Conservation (phyloP, 2,113 vertebrate species). For the Bothrops jararaca region DNA sequence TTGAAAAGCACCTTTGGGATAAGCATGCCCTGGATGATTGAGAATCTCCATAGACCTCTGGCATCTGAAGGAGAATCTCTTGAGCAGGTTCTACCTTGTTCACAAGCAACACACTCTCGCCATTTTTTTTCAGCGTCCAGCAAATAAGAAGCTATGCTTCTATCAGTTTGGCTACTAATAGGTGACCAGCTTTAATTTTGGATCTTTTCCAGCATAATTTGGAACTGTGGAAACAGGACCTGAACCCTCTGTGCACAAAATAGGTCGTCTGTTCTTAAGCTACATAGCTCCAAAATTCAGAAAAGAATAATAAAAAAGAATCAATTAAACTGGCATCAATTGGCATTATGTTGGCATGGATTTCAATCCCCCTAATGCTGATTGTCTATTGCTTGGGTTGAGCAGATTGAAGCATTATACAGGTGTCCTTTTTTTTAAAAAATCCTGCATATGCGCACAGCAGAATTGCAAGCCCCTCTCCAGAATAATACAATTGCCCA, state of each 20-base stretch:
- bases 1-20: too few relatives aligned
- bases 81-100: not conserved
- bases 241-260: not conserved
- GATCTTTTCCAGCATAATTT: not conserved
- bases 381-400: not conserved
- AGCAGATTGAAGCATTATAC: constrained; percentile 1
- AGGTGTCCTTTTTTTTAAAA: constrained; percentile 17
- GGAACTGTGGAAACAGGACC: too few relatives aligned
- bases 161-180: not conserved
- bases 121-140: not conserved
- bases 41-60: not conserved
- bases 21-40: too few relatives aligned
- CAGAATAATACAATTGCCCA: constrained; percentile 35
- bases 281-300: not conserved
- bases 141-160: not conserved
- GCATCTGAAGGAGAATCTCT: not conserved
- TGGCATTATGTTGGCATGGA: not conserved
- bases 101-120: not conserved
- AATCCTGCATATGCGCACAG: not conserved
- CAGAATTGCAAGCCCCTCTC: constrained; percentile 16
- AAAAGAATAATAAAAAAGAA: not conserved
- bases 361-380: not conserved
- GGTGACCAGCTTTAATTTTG: not conserved
- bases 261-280: not conserved
- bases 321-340: not conserved